Percentiles rank a stretch among this genome's conserved stretches.
phyloP scores from a whole-genome alignment of 37 sponge, comb jelly and placozoan genomes.

The Beroe ovata region DNA sequence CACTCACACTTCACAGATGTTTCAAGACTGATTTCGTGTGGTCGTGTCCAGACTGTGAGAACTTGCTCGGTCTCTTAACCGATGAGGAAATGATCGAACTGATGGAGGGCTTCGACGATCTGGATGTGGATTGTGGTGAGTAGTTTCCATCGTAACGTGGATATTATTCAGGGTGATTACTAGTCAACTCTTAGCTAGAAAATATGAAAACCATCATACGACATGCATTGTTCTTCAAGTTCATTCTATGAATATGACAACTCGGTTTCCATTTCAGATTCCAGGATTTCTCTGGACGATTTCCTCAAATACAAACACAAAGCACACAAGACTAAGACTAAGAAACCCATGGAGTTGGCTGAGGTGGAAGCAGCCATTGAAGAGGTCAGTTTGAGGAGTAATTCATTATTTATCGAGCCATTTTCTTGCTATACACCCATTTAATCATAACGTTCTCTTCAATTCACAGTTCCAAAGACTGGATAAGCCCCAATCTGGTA shows the following conservation, averaged over 20 bases:
- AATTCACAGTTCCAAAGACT: slow-evolving; percentile 49
- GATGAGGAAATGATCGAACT: slow-evolving; percentile 67
- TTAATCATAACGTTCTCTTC: too few relatives aligned
- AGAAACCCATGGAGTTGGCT: background rate
- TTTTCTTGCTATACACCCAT: too few relatives aligned
- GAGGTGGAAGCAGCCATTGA: slow-evolving; percentile 35
- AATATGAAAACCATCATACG: too few relatives aligned
- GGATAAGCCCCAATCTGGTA: slow-evolving; percentile 37
- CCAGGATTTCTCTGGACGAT: slow-evolving; percentile 61
- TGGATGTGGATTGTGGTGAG: slow-evolving; percentile 61
- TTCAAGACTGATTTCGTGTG: slow-evolving; percentile 65
- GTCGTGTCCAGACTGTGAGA: slow-evolving; percentile 58
- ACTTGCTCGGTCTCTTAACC: slow-evolving; percentile 37
- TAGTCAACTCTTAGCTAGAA: too few relatives aligned
- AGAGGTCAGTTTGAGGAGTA: slow-evolving; percentile 49
- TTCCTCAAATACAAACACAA: slow-evolving; percentile 52
- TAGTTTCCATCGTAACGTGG: too few relatives aligned
- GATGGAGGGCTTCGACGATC: slow-evolving; percentile 47
- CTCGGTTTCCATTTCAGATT: slow-evolving; percentile 34
- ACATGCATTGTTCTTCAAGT: too few relatives aligned
- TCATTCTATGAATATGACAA: too few relatives aligned
- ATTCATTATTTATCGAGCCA: too few relatives aligned
- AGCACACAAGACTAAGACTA: background rate
- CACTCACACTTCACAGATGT: slow-evolving; percentile 27
- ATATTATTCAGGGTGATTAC: too few relatives aligned